Percentiles rank a stretch among this genome's conserved stretches.
Conservation (phyloP, 2,888 invertebrate species). For the Ophonus ardosiacus region DNA sequence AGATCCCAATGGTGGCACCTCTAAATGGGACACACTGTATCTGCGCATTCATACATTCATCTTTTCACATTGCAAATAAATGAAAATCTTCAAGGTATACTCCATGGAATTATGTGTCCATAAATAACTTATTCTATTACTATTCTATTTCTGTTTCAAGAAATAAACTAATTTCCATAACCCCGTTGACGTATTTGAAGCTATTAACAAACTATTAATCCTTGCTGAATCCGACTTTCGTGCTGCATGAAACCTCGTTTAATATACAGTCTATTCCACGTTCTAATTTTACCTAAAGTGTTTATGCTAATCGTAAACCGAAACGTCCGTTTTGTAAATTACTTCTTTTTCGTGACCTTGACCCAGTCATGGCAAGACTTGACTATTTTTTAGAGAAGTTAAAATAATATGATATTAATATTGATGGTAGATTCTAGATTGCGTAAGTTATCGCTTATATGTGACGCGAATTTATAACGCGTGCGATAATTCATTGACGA, state of each 20-base stretch:
- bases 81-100: too few relatives aligned
- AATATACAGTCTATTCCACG: not conserved
- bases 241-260: not conserved
- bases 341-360: not conserved
- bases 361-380: not conserved
- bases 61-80: too few relatives aligned
- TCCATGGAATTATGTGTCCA: too few relatives aligned
- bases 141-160: not conserved
- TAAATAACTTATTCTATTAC: too few relatives aligned
- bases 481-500: not conserved
- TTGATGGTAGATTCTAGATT: not conserved
- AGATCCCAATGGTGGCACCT: too few relatives aligned
- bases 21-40: too few relatives aligned
- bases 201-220: not conserved
- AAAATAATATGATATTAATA: not conserved
- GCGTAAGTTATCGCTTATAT: not conserved
- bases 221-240: not conserved
- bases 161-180: not conserved
- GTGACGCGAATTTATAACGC: not conserved
- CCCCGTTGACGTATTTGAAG: not conserved
- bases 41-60: too few relatives aligned
- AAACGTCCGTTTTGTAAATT: not conserved
- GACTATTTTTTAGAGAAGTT: not conserved
- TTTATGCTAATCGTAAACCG: not conserved
- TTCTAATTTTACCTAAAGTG: not conserved